Conservation (phyloP, 2,113 vertebrate genomes). For the Oplegnathus fasciatus region DNA sequence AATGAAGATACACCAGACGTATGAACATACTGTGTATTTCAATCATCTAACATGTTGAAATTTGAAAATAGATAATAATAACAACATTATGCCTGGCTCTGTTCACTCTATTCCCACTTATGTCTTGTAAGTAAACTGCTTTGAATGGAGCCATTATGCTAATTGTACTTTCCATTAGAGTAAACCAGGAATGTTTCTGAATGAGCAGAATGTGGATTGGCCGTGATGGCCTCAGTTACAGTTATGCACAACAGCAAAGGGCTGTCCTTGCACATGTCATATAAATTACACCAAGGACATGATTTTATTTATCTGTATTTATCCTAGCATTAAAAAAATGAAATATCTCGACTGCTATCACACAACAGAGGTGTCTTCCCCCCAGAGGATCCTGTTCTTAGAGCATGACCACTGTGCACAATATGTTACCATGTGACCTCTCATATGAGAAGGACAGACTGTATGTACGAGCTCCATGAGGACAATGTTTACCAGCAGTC, state of each 20-base stretch:
- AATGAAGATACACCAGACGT: neutral
- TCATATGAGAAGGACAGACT: neutral
- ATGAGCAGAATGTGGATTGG: constrained; percentile 1
- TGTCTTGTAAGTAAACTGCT: constrained; percentile 3
- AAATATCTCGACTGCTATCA: neutral
- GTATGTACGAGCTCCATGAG: neutral
- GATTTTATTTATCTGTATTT: neutral
- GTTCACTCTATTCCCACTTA: neutral
- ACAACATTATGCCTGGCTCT: neutral
- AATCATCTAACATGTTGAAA: neutral
- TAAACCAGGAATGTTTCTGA: neutral
- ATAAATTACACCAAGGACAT: neutral
- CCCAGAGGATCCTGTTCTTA: neutral
- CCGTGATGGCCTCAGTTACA: neutral
- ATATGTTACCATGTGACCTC: constrained; percentile 10
- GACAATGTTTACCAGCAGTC: constrained; percentile 20
- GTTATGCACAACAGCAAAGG: neutral
- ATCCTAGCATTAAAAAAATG: neutral
- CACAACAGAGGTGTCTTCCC: neutral
- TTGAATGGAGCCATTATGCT: constrained; percentile 20
- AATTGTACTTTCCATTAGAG: constrained; percentile 39
- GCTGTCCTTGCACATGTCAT: neutral
- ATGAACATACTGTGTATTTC: neutral
- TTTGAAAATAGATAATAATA: neutral
- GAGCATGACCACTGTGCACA: neutral